Evolutionary conservation across 2,797 vertebrate species (phyloP), one percentile per base, ranked within the genome.

Genomic region (Botia almorhae): DNA sequence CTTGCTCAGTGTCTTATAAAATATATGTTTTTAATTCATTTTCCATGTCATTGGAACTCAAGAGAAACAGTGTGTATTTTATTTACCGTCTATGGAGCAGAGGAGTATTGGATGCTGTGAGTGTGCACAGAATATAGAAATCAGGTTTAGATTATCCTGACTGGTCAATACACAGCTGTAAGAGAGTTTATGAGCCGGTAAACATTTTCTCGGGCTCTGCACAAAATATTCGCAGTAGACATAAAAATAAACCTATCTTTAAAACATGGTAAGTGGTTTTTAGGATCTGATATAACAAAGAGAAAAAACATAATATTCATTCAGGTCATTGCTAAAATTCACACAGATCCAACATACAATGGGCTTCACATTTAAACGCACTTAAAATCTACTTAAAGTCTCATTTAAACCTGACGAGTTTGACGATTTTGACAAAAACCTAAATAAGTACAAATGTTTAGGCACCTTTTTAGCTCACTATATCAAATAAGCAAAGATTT

Each of bases 141-240:
- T 51, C 68, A 63, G 26, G 11, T 17, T 61, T 17, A 60, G 16
- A 61, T 78, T 39, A 56, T 1, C 14, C 51, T 77, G 67, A 78
- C 39, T 69, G 13, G n/a, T 46, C 67, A 61, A 19, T 43, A 46
- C 2, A 39, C 39, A 11, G 39, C 7, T 43, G 39, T 43, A 43
- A 39, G 5, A 39, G 53, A 60, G 53, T 50, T 69, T 33, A 69
- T 46, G 68, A 63, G 17, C 14, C 7, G 19, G 48, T 61, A 50
- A 70, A 65, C 46, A 51, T 17, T 60, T 21, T 26, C 46, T 23
- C 61, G 21, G 61, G 13, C 50, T 46, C 4, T 23, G 39, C 39
- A 43, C 23, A 53, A 53, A 53, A 56, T 56, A 10, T 19, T 51
- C 46, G 36, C 53, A 1, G 36, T 48, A 12, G 13, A 53, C 39